Evolutionary conservation across 2,888 invertebrate species (phyloP).

Genomic region (Caenorhabditis sinica): DNA sequence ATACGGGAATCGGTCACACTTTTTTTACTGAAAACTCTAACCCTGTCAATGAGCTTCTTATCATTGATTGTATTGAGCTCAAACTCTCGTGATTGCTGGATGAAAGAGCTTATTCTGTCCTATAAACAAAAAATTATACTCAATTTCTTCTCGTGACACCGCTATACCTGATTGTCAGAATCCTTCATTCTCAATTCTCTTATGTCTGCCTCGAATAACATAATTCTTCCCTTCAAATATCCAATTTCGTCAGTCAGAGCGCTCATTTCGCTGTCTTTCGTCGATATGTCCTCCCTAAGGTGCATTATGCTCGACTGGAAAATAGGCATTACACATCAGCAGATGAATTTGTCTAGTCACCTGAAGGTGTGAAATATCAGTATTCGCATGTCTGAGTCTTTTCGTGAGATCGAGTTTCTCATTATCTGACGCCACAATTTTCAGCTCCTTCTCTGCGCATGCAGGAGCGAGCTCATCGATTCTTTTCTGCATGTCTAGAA

Average conservation of each 20-base stretch:
- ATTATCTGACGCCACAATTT: slow-evolving; percentile 60
- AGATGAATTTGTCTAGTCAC: slow-evolving; percentile 31
- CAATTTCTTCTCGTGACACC: background rate
- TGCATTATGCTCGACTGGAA: slow-evolving; percentile 54
- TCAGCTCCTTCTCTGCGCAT: slow-evolving; percentile 73
- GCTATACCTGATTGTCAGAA: slow-evolving; percentile 30
- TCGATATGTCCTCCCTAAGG: slow-evolving; percentile 38
- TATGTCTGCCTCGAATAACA: slow-evolving; percentile 32
- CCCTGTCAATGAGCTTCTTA: slow-evolving; percentile 54
- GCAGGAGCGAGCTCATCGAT: slow-evolving; percentile 75
- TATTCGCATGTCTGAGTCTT: slow-evolving; percentile 45
- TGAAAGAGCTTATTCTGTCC: slow-evolving; percentile 39
- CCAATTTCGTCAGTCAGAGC: slow-evolving; percentile 44
- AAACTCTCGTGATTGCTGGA: slow-evolving; percentile 52
- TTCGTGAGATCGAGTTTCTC: slow-evolving; percentile 60
- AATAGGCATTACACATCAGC: slow-evolving; percentile 2
- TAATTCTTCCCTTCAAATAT: slow-evolving; percentile 25
- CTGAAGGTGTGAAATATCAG: slow-evolving; percentile 59
- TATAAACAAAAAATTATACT: slow-evolving; percentile 12
- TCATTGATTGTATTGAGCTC: slow-evolving; percentile 61
- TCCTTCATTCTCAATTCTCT: slow-evolving; percentile 35
- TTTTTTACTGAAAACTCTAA: slow-evolving; percentile 29
- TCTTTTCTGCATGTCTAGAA: slow-evolving; percentile 73
- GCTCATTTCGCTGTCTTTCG: slow-evolving; percentile 49
- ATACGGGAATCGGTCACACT: background rate